phyloP scores from a whole-genome alignment of 1,140 invertebrate genomes.

The Drosophila kanapiae region DNA sequence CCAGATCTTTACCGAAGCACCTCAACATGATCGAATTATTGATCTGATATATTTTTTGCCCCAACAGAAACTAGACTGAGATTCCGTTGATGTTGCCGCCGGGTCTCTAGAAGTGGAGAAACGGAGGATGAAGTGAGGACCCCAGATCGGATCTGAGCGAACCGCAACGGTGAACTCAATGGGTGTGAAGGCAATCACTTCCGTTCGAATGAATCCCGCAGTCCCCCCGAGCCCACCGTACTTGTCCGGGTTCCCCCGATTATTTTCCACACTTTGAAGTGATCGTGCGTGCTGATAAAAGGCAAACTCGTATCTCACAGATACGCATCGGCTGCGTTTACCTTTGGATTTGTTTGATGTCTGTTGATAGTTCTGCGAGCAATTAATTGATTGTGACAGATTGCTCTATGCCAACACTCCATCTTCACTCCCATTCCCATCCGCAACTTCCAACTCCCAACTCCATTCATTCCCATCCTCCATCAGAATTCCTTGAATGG shows the following conservation, averaged over 20 bases:
- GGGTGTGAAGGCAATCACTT: conserved; percentile 81
- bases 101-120: conserved; percentile 6
- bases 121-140: conserved; percentile 7
- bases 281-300: conserved; percentile 81
- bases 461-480: conserved; percentile 9
- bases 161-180: conserved; percentile 52
- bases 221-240: neutral
- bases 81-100: conserved; percentile 62
- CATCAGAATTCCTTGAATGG: conserved; percentile 43
- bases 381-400: conserved; percentile 83
- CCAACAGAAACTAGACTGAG: conserved; percentile 44
- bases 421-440: conserved; percentile 12
- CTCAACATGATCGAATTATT: conserved; percentile 75
- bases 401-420: conserved; percentile 53
- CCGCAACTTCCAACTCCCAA: neutral
- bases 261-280: conserved; percentile 65
- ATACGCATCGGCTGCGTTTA: conserved; percentile 55
- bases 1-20: conserved; percentile 40
- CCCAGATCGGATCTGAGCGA: conserved; percentile 45
- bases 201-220: conserved; percentile 66
- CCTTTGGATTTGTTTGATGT: conserved; percentile 51
- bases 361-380: conserved; percentile 73
- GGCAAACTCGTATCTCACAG: conserved; percentile 62
- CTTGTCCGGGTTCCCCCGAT: neutral
- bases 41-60: conserved; percentile 53